Percentiles rank a stretch among this genome's conserved stretches.
These are phyloP conservation scores for Xanthia togata DNA, from an alignment of 2,888 invertebrate species.

Conservation along the genomic window DNA sequence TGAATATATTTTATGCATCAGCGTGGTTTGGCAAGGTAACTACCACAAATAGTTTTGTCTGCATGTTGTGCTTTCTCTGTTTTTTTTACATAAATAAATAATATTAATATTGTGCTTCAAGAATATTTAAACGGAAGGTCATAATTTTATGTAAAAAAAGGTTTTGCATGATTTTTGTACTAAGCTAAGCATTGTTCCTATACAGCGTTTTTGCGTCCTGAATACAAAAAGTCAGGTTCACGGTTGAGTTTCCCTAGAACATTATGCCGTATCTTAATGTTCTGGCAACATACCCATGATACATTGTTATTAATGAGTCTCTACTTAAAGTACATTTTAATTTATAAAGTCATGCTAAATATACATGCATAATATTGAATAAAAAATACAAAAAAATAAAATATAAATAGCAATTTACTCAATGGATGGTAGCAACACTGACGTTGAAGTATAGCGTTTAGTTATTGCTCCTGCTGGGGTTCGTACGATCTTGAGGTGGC, in stretches of 20 bases:
- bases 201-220: too few relatives aligned
- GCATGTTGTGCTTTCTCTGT: too few relatives aligned
- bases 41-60: neutral
- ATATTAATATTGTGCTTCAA: too few relatives aligned
- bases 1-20: neutral
- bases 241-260: neutral
- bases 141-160: neutral
- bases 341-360: neutral
- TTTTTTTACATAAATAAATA: too few relatives aligned
- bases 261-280: neutral
- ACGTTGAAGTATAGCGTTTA: conserved; percentile 6
- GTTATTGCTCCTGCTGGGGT: conserved; percentile 1
- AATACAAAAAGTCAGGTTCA: neutral
- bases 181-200: too few relatives aligned
- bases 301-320: neutral
- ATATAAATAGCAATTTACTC: conserved; percentile 7
- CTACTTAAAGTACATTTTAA: neutral
- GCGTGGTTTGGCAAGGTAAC: neutral
- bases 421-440: conserved; percentile 28
- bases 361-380: too few relatives aligned
- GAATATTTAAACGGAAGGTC: neutral
- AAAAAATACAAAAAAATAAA: neutral
- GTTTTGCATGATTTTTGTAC: neutral
- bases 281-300: too few relatives aligned
- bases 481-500: too few relatives aligned